phyloP scores from a whole-genome alignment of 2,797 vertebrate genomes.

The Helostoma temminkii region DNA sequence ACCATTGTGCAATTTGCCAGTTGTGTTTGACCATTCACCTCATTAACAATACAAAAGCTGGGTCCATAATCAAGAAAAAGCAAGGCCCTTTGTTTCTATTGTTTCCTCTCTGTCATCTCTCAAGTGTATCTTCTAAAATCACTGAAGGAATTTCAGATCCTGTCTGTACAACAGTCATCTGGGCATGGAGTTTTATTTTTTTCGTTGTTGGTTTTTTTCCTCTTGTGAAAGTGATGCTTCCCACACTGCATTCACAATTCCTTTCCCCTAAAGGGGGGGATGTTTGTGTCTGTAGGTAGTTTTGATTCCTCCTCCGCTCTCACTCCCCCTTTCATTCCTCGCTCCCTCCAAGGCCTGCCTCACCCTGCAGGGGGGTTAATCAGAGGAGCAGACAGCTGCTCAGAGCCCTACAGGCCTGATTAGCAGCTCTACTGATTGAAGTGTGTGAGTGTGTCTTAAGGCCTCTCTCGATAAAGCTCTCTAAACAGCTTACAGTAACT shows the following conservation, averaged over 20 bases:
- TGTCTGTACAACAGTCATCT: not conserved
- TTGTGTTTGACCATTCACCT: conserved; percentile 35
- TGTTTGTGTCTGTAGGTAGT: conserved; percentile 33
- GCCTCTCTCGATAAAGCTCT: conserved; percentile 71
- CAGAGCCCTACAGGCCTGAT: conserved; percentile 70
- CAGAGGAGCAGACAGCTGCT: conserved; percentile 77
- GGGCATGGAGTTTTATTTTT: not conserved
- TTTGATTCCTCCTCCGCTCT: conserved; percentile 29
- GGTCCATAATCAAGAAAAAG: not conserved
- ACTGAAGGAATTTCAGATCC: conserved; percentile 5
- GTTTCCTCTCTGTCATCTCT: conserved; percentile 5
- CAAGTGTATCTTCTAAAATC: conserved; percentile 10
- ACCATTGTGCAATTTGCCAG: conserved; percentile 1
- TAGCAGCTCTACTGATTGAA: conserved; percentile 71
- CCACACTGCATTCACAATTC: not conserved
- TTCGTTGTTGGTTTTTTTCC: too few relatives aligned
- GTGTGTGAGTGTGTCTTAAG: conserved; percentile 45
- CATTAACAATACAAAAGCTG: conserved; percentile 30
- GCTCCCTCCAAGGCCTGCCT: conserved; percentile 24
- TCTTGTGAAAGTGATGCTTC: conserved; percentile 7
- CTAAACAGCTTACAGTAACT: conserved; percentile 79
- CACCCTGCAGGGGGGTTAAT: conserved; percentile 68
- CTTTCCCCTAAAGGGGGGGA: not conserved
- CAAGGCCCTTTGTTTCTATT: not conserved
- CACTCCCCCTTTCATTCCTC: conserved; percentile 21